phyloP scores from a whole-genome alignment of 2,797 vertebrate genomes.

The Arctocebus calabarensis region DNA sequence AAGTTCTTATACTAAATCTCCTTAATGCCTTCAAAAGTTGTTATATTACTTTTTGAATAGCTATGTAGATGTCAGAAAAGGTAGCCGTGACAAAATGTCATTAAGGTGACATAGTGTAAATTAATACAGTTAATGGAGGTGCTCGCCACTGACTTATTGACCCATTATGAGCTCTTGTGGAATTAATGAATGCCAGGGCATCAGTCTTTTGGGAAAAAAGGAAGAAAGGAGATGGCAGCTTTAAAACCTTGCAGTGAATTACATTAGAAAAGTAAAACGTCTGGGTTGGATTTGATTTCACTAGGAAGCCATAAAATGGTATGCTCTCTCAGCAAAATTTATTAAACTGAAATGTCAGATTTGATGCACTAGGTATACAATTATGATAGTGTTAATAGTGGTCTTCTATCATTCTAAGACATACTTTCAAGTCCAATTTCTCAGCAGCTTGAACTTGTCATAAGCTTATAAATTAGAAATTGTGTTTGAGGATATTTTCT shows the following conservation, averaged over 20 bases:
- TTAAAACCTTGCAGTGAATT: constrained; percentile 93
- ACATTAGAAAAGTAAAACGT: constrained; percentile 92
- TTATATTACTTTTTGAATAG: constrained; percentile 90
- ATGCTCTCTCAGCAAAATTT: constrained; percentile 85
- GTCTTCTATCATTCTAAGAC: constrained; percentile 87
- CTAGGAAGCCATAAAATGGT: constrained; percentile 86
- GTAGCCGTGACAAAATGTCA: constrained; percentile 94
- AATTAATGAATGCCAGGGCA: constrained; percentile 95
- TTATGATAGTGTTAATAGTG: constrained; percentile 89
- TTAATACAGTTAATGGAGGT: constrained; percentile 90
- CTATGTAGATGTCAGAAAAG: constrained; percentile 89
- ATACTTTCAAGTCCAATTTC: constrained; percentile 89
- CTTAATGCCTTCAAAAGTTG: constrained; percentile 86
- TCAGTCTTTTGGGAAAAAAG: constrained; percentile 87
- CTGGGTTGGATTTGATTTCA: constrained; percentile 88
- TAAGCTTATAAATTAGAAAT: constrained; percentile 89
- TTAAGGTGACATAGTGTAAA: constrained; percentile 94
- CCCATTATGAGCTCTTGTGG: constrained; percentile 93
- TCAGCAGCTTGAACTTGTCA: constrained; percentile 88
- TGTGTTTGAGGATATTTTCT: constrained; percentile 86
- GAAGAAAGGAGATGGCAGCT: constrained; percentile 92
- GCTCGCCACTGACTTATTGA: constrained; percentile 94
- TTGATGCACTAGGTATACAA: constrained; percentile 87
- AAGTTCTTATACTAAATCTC: constrained; percentile 83
- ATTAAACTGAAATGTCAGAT: constrained; percentile 87